Percentiles rank a stretch among this genome's conserved stretches.
These are phyloP conservation scores for Panagrolaimus sp. DNA, from an alignment of 1,140 invertebrate genomes.

Conservation along the genomic window DNA sequence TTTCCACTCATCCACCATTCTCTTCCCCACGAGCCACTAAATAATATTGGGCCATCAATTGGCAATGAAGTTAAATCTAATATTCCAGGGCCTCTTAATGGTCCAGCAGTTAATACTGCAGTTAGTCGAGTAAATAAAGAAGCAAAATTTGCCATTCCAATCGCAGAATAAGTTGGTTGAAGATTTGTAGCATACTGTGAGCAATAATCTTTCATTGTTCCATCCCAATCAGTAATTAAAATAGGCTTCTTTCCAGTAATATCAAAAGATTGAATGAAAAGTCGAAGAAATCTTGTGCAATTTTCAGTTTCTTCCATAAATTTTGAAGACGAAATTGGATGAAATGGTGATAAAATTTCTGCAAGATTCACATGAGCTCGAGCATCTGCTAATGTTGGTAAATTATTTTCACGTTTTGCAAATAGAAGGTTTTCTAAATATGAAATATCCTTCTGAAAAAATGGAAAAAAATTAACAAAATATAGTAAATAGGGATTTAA, in stretches of 20 bases:
- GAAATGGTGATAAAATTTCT: slow-evolving; percentile 34
- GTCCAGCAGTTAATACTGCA: slow-evolving; percentile 56
- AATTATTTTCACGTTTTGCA: slow-evolving; percentile 10
- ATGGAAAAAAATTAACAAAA: too few relatives aligned
- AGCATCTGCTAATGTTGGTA: slow-evolving; percentile 18
- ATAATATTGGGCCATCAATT: slow-evolving; percentile 56
- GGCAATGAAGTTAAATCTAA: slow-evolving; percentile 56
- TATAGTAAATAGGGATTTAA: neutral
- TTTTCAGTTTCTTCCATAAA: slow-evolving; percentile 35
- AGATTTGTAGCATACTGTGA: slow-evolving; percentile 58
- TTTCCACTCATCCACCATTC: slow-evolving; percentile 58
- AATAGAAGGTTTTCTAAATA: slow-evolving; percentile 34
- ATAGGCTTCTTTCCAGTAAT: slow-evolving; percentile 45
- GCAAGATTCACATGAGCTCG: slow-evolving; percentile 26
- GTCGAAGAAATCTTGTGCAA: slow-evolving; percentile 41
- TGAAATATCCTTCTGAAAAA: slow-evolving; percentile 39
- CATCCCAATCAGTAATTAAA: slow-evolving; percentile 58
- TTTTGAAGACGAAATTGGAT: slow-evolving; percentile 31
- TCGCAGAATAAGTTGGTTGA: slow-evolving; percentile 57
- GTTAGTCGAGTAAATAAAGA: slow-evolving; percentile 46
- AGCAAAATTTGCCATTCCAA: slow-evolving; percentile 53
- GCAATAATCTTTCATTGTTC: slow-evolving; percentile 60
- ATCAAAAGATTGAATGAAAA: slow-evolving; percentile 25
- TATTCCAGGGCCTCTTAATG: slow-evolving; percentile 52
- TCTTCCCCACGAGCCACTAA: slow-evolving; percentile 58